Conservation (phyloP, 1,140 invertebrate genomes). For the Leguminivora glycinivorella region DNA sequence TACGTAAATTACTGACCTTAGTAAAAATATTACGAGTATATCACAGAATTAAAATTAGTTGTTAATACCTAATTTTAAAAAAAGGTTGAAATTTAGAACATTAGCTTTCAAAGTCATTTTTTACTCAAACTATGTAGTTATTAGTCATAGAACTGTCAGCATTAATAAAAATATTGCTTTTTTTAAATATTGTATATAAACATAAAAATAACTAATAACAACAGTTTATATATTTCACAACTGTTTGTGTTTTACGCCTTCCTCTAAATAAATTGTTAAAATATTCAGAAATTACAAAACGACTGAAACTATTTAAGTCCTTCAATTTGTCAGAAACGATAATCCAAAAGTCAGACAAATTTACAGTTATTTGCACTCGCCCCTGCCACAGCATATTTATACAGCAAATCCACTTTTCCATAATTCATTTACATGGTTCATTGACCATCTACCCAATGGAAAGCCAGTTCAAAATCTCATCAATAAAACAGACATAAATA, state of each 20-base stretch:
- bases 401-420: neutral
- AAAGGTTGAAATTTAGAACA: neutral
- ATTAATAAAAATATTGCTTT: too few species aligned
- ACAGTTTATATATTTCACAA: too few species aligned
- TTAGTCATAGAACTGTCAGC: too few species aligned
- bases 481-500: neutral
- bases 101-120: neutral
- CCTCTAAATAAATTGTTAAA: neutral
- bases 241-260: neutral
- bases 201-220: too few species aligned
- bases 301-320: neutral
- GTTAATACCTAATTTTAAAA: neutral
- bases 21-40: neutral
- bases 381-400: neutral
- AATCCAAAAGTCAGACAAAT: neutral
- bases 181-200: too few species aligned
- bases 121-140: neutral
- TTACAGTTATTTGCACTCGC: slow-evolving; percentile 16
- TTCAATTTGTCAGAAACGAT: neutral
- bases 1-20: too few species aligned
- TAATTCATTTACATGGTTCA: neutral
- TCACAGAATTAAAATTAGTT: neutral
- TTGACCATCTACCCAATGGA: neutral
- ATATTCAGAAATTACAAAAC: neutral
- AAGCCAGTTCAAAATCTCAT: neutral